Evolutionary conservation across 2,113 vertebrate species (phyloP).

Genomic region (Phylloscopus trochilus): DNA sequence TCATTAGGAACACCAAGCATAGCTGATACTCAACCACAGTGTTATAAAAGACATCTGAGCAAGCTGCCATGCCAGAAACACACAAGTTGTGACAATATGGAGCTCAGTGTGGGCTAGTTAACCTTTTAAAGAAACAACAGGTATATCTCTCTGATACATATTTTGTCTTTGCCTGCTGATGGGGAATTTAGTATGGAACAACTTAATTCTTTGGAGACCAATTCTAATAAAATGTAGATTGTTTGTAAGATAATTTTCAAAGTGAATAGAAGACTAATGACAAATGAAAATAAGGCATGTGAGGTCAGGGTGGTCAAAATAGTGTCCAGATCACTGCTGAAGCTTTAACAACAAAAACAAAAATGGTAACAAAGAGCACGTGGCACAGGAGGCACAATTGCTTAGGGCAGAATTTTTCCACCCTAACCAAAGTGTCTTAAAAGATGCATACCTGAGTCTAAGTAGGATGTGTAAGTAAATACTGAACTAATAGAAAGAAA

Average conservation of each 20-base stretch:
- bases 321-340: not conserved
- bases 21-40: not conserved
- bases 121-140: not conserved
- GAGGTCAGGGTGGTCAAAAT: not conserved
- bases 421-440: rapidly evolving
- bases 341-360: not conserved
- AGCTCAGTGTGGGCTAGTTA: not conserved
- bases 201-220: not conserved
- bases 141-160: not conserved
- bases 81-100: not conserved
- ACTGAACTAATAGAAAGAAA: not conserved
- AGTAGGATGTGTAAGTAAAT: not conserved
- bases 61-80: not conserved
- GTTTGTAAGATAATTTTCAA: not conserved
- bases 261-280: not conserved
- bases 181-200: not conserved
- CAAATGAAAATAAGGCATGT: not conserved
- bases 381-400: not conserved
- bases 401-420: not conserved
- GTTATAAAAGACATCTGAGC: not conserved
- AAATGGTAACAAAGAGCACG: not conserved
- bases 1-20: not conserved
- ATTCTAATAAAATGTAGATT: not conserved
- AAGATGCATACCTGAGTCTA: not conserved
- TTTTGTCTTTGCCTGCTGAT: not conserved